Conservation (phyloP, 2,888 invertebrate species). For the Hyppa rectilinea region DNA sequence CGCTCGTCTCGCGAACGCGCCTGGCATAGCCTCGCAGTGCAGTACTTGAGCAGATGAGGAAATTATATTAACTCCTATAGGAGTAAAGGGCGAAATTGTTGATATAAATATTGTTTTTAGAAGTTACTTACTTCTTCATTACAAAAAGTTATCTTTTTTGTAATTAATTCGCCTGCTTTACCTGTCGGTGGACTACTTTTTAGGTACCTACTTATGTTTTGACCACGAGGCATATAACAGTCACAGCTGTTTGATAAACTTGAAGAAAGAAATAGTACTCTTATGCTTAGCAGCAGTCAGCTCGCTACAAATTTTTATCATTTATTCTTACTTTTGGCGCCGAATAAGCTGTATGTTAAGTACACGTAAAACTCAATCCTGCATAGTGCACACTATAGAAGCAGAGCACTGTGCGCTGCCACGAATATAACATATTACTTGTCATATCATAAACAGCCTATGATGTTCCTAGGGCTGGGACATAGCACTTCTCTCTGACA, state of each 20-base stretch:
- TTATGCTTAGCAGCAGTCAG: neutral
- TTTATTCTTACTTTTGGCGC: neutral
- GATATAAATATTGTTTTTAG: too few relatives aligned
- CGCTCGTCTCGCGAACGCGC: conserved; percentile 79
- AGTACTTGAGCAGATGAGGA: conserved; percentile 49
- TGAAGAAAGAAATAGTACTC: neutral
- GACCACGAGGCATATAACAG: neutral
- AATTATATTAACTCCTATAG: neutral
- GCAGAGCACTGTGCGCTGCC: neutral
- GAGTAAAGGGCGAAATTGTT: neutral
- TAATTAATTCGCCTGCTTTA: too few relatives aligned
- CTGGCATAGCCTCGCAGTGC: conserved; percentile 64
- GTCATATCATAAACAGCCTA: too few relatives aligned
- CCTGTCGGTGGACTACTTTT: too few relatives aligned
- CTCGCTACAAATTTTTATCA: neutral
- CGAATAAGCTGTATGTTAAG: neutral
- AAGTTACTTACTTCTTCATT: neutral
- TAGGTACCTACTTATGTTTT: neutral
- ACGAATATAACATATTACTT: neutral
- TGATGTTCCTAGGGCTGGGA: too few relatives aligned
- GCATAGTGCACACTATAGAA: neutral
- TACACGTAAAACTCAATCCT: neutral
- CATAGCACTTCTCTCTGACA: too few relatives aligned
- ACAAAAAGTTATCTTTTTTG: neutral
- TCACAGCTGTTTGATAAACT: neutral